These are phyloP conservation scores for Myrmecobius fasciatus DNA, from an alignment of 2,113 vertebrate genomes.

Conservation along the genomic window DNA sequence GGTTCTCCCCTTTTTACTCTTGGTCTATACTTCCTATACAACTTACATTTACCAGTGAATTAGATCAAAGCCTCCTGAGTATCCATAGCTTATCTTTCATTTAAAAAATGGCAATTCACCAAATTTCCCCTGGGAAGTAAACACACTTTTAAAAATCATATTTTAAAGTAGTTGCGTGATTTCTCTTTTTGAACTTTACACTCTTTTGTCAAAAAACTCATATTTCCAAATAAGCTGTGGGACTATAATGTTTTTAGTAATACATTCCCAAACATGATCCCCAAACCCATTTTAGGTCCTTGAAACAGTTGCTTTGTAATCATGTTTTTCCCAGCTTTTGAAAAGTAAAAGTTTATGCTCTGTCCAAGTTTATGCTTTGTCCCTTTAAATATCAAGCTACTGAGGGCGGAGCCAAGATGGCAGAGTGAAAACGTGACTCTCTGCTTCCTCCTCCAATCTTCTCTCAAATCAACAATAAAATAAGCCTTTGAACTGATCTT, in stretches of 20 bases:
- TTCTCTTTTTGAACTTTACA: not conserved
- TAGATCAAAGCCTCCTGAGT: not conserved
- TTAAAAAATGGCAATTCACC: not conserved
- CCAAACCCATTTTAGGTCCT: not conserved
- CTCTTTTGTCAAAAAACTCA: not conserved
- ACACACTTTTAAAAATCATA: not conserved
- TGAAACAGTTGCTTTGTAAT: not conserved
- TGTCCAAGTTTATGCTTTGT: too few relatives aligned
- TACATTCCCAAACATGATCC: not conserved
- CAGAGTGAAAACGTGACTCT: too few relatives aligned
- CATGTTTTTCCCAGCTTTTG: not conserved
- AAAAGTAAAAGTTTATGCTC: not conserved
- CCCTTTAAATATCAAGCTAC: too few relatives aligned
- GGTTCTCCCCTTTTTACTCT: not conserved
- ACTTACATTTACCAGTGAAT: not conserved
- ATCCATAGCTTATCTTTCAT: not conserved
- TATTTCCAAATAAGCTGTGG: not conserved
- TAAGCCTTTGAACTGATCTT: too few relatives aligned
- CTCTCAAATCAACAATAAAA: too few relatives aligned
- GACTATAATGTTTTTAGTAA: not conserved
- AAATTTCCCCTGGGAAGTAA: not conserved
- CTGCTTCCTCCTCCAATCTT: too few relatives aligned
- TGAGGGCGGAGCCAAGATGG: too few relatives aligned
- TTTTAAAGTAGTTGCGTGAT: not conserved
- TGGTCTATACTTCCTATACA: not conserved